These are phyloP conservation scores for Micoletzkya japonica DNA, from an alignment of 2,888 invertebrate species.

Conservation along the genomic window DNA sequence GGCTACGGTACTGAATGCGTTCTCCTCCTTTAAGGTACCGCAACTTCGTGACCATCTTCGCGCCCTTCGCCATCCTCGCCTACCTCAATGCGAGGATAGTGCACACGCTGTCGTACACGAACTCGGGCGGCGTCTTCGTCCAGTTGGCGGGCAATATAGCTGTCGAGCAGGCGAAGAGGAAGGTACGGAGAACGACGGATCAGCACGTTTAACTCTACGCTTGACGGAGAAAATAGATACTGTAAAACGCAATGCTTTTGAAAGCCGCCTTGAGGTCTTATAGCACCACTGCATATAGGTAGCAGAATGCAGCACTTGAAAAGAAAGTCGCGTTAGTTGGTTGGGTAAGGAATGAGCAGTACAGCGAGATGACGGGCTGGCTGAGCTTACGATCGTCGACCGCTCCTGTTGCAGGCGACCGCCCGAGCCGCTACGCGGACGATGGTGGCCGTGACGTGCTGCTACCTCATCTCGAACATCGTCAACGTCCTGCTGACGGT, in stretches of 20 bases:
- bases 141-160: slow-evolving; percentile 30
- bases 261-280: background rate
- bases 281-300: background rate
- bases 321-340: no score
- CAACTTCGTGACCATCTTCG: slow-evolving; percentile 59
- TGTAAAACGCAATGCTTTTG: background rate
- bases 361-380: background rate
- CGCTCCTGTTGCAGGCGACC: slow-evolving; percentile 35
- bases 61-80: slow-evolving; percentile 58
- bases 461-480: slow-evolving; percentile 59
- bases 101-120: slow-evolving; percentile 31
- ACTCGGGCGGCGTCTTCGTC: background rate
- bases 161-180: slow-evolving; percentile 34
- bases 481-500: slow-evolving; percentile 56
- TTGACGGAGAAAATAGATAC: background rate
- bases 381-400: no score
- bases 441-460: slow-evolving; percentile 58
- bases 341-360: no score
- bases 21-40: slow-evolving; percentile 56
- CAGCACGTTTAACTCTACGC: background rate
- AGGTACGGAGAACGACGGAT: slow-evolving; percentile 27
- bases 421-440: slow-evolving; percentile 59
- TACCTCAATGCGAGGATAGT: slow-evolving; percentile 56
- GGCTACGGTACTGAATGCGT: no score
- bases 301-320: no score